Evolutionary conservation across 2,797 vertebrate genomes (phyloP), one percentile per base, ranked within the genome.

Genomic region (Lates japonicus): DNA sequence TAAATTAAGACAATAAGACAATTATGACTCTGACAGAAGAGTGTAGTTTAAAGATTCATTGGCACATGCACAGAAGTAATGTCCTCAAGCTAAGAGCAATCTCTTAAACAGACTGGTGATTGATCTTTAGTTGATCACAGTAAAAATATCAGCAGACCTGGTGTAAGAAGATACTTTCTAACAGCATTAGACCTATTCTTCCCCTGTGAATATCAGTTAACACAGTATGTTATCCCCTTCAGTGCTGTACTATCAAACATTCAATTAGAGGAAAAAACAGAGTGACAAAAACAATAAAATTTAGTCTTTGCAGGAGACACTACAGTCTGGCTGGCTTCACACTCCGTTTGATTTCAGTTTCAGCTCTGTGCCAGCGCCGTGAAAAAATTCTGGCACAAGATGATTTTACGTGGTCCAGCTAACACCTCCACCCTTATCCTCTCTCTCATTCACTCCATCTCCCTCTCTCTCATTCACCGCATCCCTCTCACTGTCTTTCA

Each of bases 341-440:
- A 52, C 76, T 42, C 77, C 58, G 39, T 76, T 88, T 74, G 41
- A 85, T 88, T 76, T 87, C 81, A 80, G 84, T 68, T 76, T 80
- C 74, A 87, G 82, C 51, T 79, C 83, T 3, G 77, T 92, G 89
- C 90, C 91, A 93, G 79, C 72, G 20, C 82, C 51, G 67, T 72
- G 79, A 80, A 83, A 65, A 54, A 67, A 37, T 75, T 76, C 89
- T 92, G 90, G 90, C 91, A 92, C 79, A 46, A 72, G 75, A 70
- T 14, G 72, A 74, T 80, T 90, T 70, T 62, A 86, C 17, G 74
- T 90, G 85, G 90, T 88, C 87, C 80, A 90, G 87, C 87, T 74
- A 75, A 85, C 92, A 89, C 90, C 88, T 92, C 91, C 90, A 86
- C 64, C 88, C 78, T 85, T 75, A 59, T 88, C 74, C 64, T 80